Conservation (phyloP, 2,888 invertebrate genomes). For the Diaphora mendica region DNA sequence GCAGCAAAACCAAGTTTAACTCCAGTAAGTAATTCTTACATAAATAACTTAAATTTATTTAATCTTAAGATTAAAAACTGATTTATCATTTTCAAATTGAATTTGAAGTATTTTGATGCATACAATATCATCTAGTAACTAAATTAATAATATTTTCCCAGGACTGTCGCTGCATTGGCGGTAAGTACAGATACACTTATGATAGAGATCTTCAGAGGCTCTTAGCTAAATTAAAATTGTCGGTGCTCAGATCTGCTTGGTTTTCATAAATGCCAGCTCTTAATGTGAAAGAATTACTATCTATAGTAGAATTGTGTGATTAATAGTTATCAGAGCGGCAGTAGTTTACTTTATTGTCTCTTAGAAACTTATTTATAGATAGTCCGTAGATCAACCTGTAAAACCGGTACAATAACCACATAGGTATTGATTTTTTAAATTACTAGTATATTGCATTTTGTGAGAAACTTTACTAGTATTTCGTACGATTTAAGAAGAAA, state of each 20-base stretch:
- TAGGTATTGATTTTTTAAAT: background rate
- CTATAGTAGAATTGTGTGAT: background rate
- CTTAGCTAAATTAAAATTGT: background rate
- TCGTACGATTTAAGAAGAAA: background rate
- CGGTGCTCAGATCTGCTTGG: background rate
- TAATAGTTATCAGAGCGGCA: background rate
- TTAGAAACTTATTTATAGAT: background rate
- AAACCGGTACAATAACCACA: background rate
- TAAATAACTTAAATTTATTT: background rate
- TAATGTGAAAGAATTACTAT: background rate
- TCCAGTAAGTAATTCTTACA: constrained; percentile 6
- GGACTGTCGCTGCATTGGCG: constrained; percentile 16
- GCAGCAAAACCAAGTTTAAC: background rate
- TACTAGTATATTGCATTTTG: background rate
- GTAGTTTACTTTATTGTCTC: background rate
- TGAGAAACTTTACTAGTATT: background rate
- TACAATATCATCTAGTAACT: background rate
- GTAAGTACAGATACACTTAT: constrained; percentile 1
- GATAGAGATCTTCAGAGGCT: background rate
- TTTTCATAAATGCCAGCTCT: background rate
- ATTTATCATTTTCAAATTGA: background rate
- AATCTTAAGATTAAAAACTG: background rate
- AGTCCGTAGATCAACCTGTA: background rate
- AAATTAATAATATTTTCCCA: background rate
- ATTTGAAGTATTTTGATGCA: background rate